A percentile compares a stretch with the other conserved stretches of the same genome.
These are phyloP conservation scores for Stichodactyla helianthus DNA, from an alignment of 64 coral and sea anemone species.

Conservation along the genomic window DNA sequence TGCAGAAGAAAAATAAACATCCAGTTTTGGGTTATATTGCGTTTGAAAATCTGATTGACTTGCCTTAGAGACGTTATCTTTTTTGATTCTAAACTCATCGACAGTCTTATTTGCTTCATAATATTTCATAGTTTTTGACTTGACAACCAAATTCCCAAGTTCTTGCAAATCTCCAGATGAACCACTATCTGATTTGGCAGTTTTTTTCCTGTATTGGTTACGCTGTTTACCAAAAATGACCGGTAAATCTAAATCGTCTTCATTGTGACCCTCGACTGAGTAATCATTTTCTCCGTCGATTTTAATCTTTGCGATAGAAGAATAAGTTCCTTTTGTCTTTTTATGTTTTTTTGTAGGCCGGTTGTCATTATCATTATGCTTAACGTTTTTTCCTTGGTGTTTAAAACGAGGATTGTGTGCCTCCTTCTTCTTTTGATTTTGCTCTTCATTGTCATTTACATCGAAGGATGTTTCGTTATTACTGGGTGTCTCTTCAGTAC, in stretches of 20 bases:
- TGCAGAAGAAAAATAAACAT: neutral
- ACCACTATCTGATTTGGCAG: neutral
- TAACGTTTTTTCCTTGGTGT: neutral
- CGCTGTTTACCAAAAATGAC: neutral
- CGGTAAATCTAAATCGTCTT: neutral
- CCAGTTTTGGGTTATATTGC: too few relatives aligned
- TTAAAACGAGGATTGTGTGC: neutral
- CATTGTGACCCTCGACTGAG: neutral
- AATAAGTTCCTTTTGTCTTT: neutral
- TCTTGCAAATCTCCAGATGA: neutral
- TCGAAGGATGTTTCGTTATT: neutral
- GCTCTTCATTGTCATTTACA: slow-evolving; percentile 5
- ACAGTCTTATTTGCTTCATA: neutral
- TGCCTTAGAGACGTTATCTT: neutral
- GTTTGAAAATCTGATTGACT: neutral
- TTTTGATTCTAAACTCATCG: neutral
- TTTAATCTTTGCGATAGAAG: neutral
- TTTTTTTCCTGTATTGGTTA: neutral
- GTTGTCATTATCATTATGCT: neutral
- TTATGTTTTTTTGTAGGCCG: neutral
- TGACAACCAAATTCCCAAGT: neutral
- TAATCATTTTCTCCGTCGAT: neutral
- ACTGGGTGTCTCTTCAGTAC: neutral
- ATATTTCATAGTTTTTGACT: neutral
- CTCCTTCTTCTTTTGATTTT: too few relatives aligned